Percentiles rank a stretch among this genome's conserved stretches.
Conservation (phyloP, 2,888 invertebrate genomes). For the Perdita meconis region DNA sequence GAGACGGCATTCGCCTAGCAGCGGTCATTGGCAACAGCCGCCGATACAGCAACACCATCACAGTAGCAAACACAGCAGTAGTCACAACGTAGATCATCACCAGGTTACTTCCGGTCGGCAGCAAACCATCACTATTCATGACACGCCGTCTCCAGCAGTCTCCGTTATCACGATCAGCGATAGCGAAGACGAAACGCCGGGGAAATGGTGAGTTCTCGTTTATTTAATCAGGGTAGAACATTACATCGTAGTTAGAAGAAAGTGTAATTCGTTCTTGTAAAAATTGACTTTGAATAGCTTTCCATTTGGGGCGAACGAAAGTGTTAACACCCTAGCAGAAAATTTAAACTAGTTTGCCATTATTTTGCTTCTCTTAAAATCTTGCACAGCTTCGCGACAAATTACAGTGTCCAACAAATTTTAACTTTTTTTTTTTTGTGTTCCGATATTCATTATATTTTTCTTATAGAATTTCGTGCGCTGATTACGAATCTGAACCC, state of each 20-base stretch:
- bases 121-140: constrained; percentile 97
- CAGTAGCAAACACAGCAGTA: constrained; percentile 73
- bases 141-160: constrained; percentile 97
- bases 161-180: constrained; percentile 98
- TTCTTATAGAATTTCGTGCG: no score
- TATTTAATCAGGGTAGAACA: constrained; percentile 5
- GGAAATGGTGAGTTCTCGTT: constrained; percentile 80
- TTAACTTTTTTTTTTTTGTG: no score
- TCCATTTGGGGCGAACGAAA: neutral
- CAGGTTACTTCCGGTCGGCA: constrained; percentile 85
- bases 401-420: no score
- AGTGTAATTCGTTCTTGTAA: constrained; percentile 10
- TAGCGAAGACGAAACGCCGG: constrained; percentile 93
- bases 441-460: no score
- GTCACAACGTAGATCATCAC: constrained; percentile 79
- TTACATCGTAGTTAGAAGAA: constrained; percentile 34
- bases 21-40: constrained; percentile 83
- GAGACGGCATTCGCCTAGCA: constrained; percentile 82
- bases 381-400: neutral
- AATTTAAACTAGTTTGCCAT: constrained; percentile 8
- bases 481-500: no score
- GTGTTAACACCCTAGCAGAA: neutral
- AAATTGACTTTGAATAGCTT: constrained; percentile 14
- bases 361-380: constrained; percentile 22
- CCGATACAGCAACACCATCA: constrained; percentile 76